Evolutionary conservation across 2,888 invertebrate genomes (phyloP), one percentile per base, ranked within the genome.

Genomic region (Invenusta paracnida): DNA sequence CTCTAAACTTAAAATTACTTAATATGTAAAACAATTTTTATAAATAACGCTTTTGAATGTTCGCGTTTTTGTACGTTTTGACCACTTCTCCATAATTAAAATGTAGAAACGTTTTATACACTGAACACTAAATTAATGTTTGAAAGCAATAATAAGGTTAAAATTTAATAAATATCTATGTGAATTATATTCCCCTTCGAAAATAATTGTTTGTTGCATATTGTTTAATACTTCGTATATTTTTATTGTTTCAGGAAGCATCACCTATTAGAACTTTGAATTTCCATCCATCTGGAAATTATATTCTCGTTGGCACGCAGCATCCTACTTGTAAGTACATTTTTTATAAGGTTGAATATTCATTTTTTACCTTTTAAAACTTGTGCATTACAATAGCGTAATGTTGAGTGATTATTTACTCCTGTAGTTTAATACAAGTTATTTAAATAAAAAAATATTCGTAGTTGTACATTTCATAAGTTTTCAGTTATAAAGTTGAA

Each of bases 221-320:
- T n/a, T n/a, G n/a, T n/a, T n/a, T n/a, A n/a, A n/a, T n/a, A n/a
- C n/a, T n/a, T n/a, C n/a, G n/a, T n/a, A n/a, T n/a, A n/a, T n/a
- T n/a, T n/a, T n/a, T n/a, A n/a, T 48, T 84, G 5, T 11, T 86
- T 17, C 89, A 95, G 95, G 98, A 99, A 91, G 95, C 96, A 0
- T 96, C 97, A 89, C 95, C 95, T 82, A 95, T 99, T 0, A 93
- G 95, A 13, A 95, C 96, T 88, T 93, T 99, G 87, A 94, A 96
- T 0, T 96, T 99, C 91, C 98, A 99, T 92, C 98, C 99, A 0
- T 94, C 95, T 0, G 99, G 99, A 0, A 97, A 98, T 90, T 97
- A 94, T 91, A 93, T 99, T 11, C 94, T 97, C 31, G 97, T 98
- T 0, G 96, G 97, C 0, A 97, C 97, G 0, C 94, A 95, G 86